Conservation (phyloP, 2,113 vertebrate genomes). For the Forbesichthys agassizii region DNA sequence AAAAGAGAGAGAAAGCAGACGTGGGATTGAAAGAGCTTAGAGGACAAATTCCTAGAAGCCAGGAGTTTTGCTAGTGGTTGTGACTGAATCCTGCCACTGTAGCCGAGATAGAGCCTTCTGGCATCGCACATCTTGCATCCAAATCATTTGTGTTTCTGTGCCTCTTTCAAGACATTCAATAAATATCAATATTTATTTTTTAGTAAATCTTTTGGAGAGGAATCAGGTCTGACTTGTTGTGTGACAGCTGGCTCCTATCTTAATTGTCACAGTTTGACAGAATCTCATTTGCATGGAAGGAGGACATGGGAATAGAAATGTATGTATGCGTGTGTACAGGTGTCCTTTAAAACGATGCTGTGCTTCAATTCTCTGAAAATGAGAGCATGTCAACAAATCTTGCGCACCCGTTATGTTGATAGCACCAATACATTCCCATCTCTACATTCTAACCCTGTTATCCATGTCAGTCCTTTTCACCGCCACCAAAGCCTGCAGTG, state of each 20-base stretch:
- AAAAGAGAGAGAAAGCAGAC: background rate
- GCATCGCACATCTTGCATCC: background rate
- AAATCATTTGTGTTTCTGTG: slow-evolving; percentile 30
- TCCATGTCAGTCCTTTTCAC: too few relatives aligned
- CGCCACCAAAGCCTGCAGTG: too few relatives aligned
- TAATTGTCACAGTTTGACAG: background rate
- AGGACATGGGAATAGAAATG: background rate
- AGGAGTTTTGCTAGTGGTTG: slow-evolving; percentile 5
- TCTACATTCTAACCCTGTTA: too few relatives aligned
- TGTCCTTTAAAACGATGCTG: background rate
- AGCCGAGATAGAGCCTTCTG: slow-evolving; percentile 5
- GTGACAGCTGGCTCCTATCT: slow-evolving; percentile 26
- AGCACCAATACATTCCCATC: too few relatives aligned
- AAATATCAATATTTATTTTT: slow-evolving; percentile 70
- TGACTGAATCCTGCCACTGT: slow-evolving; percentile 4
- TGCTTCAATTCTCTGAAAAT: slow-evolving; percentile 4
- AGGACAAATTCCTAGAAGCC: slow-evolving; percentile 18
- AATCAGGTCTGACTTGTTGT: slow-evolving; percentile 49
- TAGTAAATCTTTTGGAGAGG: slow-evolving; percentile 49
- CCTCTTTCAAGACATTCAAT: slow-evolving; percentile 34
- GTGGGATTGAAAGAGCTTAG: slow-evolving; percentile 16
- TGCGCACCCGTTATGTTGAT: slow-evolving; percentile 2
- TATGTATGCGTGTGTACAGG: slow-evolving; percentile 8
- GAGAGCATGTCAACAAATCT: slow-evolving; percentile 13
- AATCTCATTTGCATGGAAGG: too few relatives aligned